A percentile compares a stretch with the other conserved stretches of the same genome.
Conservation (phyloP, 1,140 invertebrate species). For the Megalopta genalis region DNA sequence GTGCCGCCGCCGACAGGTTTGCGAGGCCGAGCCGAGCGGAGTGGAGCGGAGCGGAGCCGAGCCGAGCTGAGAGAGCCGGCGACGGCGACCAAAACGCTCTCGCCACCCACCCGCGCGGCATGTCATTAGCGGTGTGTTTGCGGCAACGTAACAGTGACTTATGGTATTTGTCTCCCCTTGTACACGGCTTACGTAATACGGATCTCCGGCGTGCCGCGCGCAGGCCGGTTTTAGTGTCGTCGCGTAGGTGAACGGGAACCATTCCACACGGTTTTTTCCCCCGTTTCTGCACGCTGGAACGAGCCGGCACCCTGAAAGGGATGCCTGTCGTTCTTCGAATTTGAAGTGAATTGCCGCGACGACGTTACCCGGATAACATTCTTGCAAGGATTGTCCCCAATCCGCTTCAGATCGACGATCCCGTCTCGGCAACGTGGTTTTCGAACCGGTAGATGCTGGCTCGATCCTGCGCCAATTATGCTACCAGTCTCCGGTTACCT, state of each 20-base stretch:
- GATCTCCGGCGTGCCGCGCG: constrained; percentile 10
- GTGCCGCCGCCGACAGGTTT: constrained; percentile 57
- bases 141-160: constrained; percentile 49
- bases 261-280: background rate
- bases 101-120: constrained; percentile 33
- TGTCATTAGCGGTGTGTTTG: constrained; percentile 48
- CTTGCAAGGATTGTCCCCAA: no score
- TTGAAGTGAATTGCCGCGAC: background rate
- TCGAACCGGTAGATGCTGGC: no score
- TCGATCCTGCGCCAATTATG: no score
- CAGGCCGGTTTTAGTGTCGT: constrained; percentile 5
- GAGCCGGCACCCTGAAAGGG: constrained; percentile 13
- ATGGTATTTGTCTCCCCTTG: constrained; percentile 48
- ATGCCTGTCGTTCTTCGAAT: constrained; percentile 26
- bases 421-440: no score
- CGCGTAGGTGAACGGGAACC: constrained; percentile 32
- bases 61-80: constrained; percentile 13
- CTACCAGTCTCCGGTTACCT: no score
- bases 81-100: constrained; percentile 38
- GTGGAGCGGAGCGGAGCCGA: no score
- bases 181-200: constrained; percentile 41
- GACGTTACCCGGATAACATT: no score
- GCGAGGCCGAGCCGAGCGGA: constrained; percentile 2
- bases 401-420: no score
- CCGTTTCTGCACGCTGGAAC: background rate